A percentile compares a stretch with the other conserved stretches of the same genome.
These are phyloP conservation scores for Microctonus hyperodae DNA, from an alignment of 2,888 invertebrate species.

Conservation along the genomic window DNA sequence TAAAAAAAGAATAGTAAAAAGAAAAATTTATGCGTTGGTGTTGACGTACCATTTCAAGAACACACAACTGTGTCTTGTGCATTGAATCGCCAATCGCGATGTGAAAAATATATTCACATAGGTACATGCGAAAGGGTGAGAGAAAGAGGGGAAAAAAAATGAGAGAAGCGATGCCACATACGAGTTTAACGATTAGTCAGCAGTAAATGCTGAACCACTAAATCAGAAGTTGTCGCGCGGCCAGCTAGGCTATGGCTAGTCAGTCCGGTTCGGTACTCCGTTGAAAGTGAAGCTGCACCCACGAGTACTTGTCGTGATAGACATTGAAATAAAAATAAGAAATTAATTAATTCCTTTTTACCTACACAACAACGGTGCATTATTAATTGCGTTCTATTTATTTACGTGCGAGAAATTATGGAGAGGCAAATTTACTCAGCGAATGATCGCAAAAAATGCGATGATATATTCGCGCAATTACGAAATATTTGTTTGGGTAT, in stretches of 20 bases:
- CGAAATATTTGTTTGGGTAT: slow-evolving; percentile 37
- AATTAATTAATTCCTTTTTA: neutral
- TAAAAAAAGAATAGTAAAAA: neutral
- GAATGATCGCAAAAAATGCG: slow-evolving; percentile 31
- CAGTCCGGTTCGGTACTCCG: slow-evolving; percentile 34
- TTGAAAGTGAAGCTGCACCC: slow-evolving; percentile 31
- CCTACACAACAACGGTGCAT: neutral
- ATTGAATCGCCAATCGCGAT: neutral
- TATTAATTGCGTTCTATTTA: neutral
- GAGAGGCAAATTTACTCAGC: slow-evolving; percentile 10
- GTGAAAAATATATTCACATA: neutral
- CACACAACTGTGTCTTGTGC: slow-evolving; percentile 1
- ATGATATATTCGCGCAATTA: slow-evolving; percentile 35
- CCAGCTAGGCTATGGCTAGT: slow-evolving; percentile 27
- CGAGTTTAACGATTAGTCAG: slow-evolving; percentile 39
- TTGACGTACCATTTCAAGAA: slow-evolving; percentile 17
- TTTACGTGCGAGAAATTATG: slow-evolving; percentile 18
- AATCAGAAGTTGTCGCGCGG: slow-evolving; percentile 20
- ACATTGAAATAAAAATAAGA: neutral
- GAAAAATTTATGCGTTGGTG: slow-evolving; percentile 12
- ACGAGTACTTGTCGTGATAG: neutral
- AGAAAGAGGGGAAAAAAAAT: too few species aligned
- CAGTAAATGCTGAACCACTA: slow-evolving; percentile 24
- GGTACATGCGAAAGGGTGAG: neutral
- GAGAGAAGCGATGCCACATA: slow-evolving; percentile 4